phyloP scores from a whole-genome alignment of 2,888 invertebrate genomes.

The Adelognathus sp. region DNA sequence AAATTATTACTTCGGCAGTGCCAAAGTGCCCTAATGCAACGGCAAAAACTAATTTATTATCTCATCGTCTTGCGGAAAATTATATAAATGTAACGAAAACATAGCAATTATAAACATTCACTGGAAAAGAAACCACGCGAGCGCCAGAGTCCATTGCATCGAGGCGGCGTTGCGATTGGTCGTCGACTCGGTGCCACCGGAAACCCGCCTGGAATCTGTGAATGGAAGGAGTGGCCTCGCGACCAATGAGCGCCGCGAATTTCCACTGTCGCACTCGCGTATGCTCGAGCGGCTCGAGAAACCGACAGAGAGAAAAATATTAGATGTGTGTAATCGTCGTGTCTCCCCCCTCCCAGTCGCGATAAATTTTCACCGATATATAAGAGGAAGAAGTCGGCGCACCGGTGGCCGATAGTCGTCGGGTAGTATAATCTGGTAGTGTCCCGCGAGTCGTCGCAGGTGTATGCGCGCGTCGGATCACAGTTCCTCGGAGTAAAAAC shows the following conservation, averaged over 20 bases:
- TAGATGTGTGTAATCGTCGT: neutral
- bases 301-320: neutral
- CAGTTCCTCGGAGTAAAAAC: neutral
- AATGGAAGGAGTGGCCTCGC: slow-evolving; percentile 17
- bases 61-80: neutral
- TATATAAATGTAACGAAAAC: neutral
- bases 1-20: neutral
- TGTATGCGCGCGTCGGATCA: slow-evolving; percentile 1
- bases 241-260: neutral
- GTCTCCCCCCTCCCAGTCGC: neutral
- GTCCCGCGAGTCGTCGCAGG: slow-evolving; percentile 50
- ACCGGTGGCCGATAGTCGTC: slow-evolving; percentile 23
- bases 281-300: too few relatives aligned
- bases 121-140: neutral
- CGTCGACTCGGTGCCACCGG: slow-evolving; percentile 8
- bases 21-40: neutral
- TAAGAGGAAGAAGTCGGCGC: slow-evolving; percentile 20
- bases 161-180: neutral
- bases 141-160: neutral
- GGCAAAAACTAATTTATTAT: neutral
- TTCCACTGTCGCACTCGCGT: neutral
- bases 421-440: too few relatives aligned
- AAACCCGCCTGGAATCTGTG: slow-evolving; percentile 1
- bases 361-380: slow-evolving; percentile 9
- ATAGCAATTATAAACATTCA: neutral